Evolutionary conservation across 2,888 invertebrate species (phyloP).

Genomic region (Latrodectus hesperus): DNA sequence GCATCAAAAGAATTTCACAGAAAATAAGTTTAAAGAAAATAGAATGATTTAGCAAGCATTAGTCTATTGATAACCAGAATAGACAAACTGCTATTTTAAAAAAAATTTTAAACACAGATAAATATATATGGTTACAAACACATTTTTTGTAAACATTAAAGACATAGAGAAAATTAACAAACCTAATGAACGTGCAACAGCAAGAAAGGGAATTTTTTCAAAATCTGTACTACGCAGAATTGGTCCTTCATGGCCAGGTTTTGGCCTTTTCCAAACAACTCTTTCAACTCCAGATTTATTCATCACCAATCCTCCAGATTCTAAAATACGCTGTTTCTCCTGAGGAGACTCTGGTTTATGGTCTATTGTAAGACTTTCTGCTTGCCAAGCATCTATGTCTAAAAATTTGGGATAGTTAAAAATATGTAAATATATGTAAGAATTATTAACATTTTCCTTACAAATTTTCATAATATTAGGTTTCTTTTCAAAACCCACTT

Average conservation of each 20-base stretch:
- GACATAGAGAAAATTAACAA: conserved; percentile 26
- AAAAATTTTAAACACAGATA: neutral
- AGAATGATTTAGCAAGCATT: no score
- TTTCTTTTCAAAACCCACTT: no score
- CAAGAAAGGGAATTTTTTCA: conserved; percentile 95
- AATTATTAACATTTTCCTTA: no score
- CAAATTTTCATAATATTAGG: no score
- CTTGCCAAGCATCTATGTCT: conserved; percentile 84
- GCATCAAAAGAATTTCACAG: no score
- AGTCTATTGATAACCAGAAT: neutral
- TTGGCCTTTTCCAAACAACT: conserved; percentile 97
- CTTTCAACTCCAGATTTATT: conserved; percentile 89
- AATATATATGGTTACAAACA: neutral
- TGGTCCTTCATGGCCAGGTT: conserved; percentile 88
- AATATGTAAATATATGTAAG: no score
- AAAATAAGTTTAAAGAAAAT: no score
- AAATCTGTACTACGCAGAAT: conserved; percentile 91
- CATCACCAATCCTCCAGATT: conserved; percentile 78
- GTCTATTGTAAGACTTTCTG: conserved; percentile 88
- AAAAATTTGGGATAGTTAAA: neutral
- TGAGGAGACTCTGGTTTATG: conserved; percentile 94
- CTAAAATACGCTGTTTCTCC: conserved; percentile 87
- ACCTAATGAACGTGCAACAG: conserved; percentile 95
- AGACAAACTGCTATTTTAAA: neutral
- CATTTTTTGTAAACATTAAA: neutral